Evolutionary conservation across 2,113 vertebrate species (phyloP).

Genomic region (Osmerus mordax): DNA sequence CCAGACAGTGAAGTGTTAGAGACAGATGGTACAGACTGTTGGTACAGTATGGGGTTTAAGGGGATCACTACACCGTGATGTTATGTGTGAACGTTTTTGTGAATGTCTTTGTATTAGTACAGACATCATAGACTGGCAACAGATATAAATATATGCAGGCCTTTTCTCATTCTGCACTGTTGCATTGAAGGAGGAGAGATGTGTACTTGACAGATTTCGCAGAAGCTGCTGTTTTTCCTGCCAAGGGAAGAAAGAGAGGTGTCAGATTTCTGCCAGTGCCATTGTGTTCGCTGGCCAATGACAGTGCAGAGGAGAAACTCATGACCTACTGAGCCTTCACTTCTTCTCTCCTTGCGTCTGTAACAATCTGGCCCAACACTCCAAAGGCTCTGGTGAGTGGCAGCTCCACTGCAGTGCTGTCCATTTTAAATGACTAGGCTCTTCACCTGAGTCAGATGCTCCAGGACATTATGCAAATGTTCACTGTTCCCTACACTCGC

Average conservation of each 20-base stretch:
- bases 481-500: conserved; percentile 9
- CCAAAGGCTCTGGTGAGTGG: conserved; percentile 28
- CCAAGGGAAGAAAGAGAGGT: conserved; percentile 32
- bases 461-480: conserved; percentile 69
- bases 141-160: too few species aligned
- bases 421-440: conserved; percentile 58
- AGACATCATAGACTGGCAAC: too few species aligned
- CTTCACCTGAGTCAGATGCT: conserved; percentile 53
- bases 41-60: too few species aligned
- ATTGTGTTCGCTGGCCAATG: conserved; percentile 30
- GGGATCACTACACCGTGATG: too few species aligned
- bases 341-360: conserved; percentile 40
- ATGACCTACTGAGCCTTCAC: conserved; percentile 45
- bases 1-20: conserved; percentile 35
- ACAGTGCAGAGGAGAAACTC: conserved; percentile 13
- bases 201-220: background rate
- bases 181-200: background rate
- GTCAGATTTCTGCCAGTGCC: conserved; percentile 44
- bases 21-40: background rate
- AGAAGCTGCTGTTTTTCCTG: background rate
- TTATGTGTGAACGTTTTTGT: too few species aligned
- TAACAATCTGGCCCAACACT: conserved; percentile 30
- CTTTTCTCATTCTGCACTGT: background rate
- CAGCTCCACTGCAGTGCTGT: conserved; percentile 41
- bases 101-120: too few species aligned